Evolutionary conservation across 35 echinoderm and acorn worm species (phyloP).

Genomic region (Lytechinus pictus): DNA sequence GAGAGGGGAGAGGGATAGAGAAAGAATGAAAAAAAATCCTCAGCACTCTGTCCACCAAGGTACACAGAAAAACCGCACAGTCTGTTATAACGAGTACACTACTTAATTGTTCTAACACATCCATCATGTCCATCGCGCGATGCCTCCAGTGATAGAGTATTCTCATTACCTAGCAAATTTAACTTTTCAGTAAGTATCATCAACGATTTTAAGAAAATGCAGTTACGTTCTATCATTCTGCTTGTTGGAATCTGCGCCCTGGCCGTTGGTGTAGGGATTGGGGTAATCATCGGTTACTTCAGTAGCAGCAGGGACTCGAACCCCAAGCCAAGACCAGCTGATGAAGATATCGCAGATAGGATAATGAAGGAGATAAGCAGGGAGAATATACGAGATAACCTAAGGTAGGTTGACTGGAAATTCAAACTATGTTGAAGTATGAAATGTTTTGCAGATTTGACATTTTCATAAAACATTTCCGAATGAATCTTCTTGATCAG

Average conservation of each 20-base stretch:
- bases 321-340: neutral
- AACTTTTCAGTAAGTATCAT: neutral
- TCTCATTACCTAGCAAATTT: neutral
- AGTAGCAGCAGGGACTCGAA: neutral
- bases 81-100: neutral
- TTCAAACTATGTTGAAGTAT: neutral
- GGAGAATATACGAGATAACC: conserved; percentile 33
- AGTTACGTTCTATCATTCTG: neutral
- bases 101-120: neutral
- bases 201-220: neutral
- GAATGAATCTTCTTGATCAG: too few relatives aligned
- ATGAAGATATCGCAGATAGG: neutral
- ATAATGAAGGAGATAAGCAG: neutral
- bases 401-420: neutral
- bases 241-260: neutral
- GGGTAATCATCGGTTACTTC: conserved; percentile 8
- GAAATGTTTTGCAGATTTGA: neutral
- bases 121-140: neutral
- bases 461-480: too few relatives aligned
- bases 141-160: neutral
- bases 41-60: neutral
- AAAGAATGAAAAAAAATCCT: too few relatives aligned
- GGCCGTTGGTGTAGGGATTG: neutral
- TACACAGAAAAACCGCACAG: neutral
- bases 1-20: neutral